phyloP scores from a whole-genome alignment of 2,113 vertebrate genomes.

The Porphyrio hochstetteri region DNA sequence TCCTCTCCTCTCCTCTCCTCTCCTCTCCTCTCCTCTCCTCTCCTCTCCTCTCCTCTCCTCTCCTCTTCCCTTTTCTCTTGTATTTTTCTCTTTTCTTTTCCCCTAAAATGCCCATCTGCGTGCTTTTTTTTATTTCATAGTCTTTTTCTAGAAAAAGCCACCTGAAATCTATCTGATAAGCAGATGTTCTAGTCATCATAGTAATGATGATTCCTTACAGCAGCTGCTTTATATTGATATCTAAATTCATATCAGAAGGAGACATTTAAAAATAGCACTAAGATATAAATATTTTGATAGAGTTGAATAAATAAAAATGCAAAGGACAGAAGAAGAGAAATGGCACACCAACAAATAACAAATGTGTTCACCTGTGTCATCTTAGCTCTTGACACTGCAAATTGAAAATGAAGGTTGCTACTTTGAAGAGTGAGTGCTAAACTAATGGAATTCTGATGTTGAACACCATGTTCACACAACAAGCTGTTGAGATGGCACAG shows the following conservation, averaged over 20 bases:
- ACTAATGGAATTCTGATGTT: not conserved
- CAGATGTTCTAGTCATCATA: not conserved
- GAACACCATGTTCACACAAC: not conserved
- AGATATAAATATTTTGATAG: not conserved
- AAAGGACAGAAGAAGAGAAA: not conserved
- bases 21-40: too few relatives aligned
- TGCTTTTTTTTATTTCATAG: not conserved
- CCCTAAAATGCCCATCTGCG: not conserved
- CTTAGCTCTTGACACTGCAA: not conserved
- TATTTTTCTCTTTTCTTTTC: too few relatives aligned
- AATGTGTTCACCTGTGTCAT: rapidly evolving
- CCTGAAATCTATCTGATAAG: not conserved
- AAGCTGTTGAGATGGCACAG: not conserved
- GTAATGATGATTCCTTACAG: not conserved
- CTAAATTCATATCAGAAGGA: not conserved
- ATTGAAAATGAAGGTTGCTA: not conserved
- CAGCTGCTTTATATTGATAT: not conserved
- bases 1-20: too few relatives aligned
- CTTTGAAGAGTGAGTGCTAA: not conserved
- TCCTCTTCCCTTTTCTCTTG: too few relatives aligned
- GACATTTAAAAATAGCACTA: not conserved
- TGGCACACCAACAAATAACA: not conserved
- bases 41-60: too few relatives aligned
- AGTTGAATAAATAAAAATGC: not conserved
- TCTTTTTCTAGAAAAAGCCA: not conserved